phyloP scores from a whole-genome alignment of 2,113 vertebrate genomes.

The Calonectris borealis region DNA sequence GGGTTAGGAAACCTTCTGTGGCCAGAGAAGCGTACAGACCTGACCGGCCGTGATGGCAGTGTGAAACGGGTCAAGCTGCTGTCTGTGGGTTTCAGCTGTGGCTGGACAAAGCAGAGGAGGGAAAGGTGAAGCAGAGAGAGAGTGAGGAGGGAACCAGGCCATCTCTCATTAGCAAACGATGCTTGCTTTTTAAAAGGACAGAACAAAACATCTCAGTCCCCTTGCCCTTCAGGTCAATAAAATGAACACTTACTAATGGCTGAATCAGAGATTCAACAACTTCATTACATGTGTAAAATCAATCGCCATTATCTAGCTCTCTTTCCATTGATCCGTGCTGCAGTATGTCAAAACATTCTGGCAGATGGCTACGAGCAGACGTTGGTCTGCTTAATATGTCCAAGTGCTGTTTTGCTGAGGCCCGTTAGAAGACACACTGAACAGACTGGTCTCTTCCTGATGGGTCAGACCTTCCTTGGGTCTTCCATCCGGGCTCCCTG shows the following conservation, averaged over 20 bases:
- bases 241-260: not conserved
- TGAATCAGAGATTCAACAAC: not conserved
- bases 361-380: not conserved
- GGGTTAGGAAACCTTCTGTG: not conserved
- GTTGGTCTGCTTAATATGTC: fast-evolving
- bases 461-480: not conserved
- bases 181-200: not conserved
- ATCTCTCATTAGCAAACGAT: not conserved
- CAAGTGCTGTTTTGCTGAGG: not conserved
- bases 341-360: not conserved
- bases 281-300: not conserved
- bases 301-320: not conserved
- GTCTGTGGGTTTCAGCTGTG: not conserved
- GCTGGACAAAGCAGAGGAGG: not conserved
- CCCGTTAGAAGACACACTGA: not conserved
- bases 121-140: not conserved
- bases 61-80: not conserved
- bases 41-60: not conserved
- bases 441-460: not conserved
- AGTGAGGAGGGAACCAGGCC: not conserved
- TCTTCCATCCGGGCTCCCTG: not conserved
- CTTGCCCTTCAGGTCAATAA: not conserved
- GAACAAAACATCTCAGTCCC: not conserved
- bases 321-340: not conserved
- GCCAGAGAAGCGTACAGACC: not conserved